Base-by-base conservation (phyloP, 2,888 invertebrate genomes). In the Aphidoletes aphidimyza region DNA sequence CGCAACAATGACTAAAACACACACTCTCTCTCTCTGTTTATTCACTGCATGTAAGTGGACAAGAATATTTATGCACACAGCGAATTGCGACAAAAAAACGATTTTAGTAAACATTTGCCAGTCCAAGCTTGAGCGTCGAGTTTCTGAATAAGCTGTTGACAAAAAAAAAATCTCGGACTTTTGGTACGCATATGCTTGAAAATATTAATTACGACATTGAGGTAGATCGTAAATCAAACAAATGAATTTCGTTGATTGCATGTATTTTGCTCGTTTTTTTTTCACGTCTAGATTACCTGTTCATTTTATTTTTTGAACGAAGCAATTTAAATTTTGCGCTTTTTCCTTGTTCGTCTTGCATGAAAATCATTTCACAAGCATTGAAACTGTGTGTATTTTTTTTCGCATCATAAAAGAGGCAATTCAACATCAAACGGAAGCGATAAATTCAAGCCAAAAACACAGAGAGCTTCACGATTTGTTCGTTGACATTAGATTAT, bases 21-120 rank as follows among this genome's bases (percentile, higher is more conserved):
- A 69, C n/a, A n/a, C n/a, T n/a, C n/a, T n/a, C n/a, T n/a, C n/a
- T n/a, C n/a, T 14, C 54, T 54, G 26, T 69, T 30, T 54, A 26
- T 54, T 54, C 54, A 26, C 3, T 22, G 54, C 17, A 54, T 22
- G 54, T 14, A 26, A 26, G 69, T 30, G 6, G 8, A 30, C 26
- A 26, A 69, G 69, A 30, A 30, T 69, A 14, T 2, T 14, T 69
- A 14, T 69, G 69, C 0, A 69, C 30, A 69, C 14, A 19, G 1
- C 14, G 30, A 30, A 54, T 54, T 69, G 69, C 69, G 69, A 69
- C 69, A 69, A 69, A 69, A n/a, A n/a, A 69, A 30, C 14, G 69
- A 69, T 69, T 69, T 69, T 30, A 69, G 69, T 69, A 6, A 69
- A 30, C 30, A 69, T 5, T 69, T n/a, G n/a, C n/a, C 69, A 69